Conservation (phyloP, 2,888 invertebrate species). For the Gastracanthus pulcherrimus region DNA sequence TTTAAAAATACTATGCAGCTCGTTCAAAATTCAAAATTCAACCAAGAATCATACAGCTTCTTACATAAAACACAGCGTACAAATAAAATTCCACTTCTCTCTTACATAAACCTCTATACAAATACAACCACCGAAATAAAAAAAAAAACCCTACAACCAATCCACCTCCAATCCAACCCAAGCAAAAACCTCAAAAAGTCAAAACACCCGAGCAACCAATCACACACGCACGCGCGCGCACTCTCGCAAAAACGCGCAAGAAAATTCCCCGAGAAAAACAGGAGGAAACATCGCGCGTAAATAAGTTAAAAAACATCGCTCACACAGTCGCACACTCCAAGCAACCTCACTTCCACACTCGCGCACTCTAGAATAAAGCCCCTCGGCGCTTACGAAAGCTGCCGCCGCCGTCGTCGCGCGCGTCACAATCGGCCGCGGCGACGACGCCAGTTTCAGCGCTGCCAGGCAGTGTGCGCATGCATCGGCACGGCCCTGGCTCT, state of each 20-base stretch:
- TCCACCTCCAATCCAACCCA: background rate
- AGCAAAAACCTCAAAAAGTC: background rate
- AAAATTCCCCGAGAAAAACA: background rate
- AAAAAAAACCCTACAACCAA: background rate
- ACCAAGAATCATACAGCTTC: no score
- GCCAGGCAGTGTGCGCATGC: background rate
- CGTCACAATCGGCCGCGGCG: conserved; percentile 42
- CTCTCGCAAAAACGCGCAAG: no score
- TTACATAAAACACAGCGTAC: no score
- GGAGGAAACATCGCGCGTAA: background rate
- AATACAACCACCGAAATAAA: background rate
- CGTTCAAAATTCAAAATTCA: no score
- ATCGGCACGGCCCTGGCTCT: conserved; percentile 42
- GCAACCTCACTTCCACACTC: no score
- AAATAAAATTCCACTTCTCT: no score
- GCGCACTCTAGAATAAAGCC: conserved; percentile 30
- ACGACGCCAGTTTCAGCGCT: conserved; percentile 31
- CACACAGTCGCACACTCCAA: no score
- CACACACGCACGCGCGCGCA: no score
- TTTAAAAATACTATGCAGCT: no score
- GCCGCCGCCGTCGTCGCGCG: background rate
- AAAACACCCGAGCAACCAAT: background rate
- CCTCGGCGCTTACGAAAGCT: conserved; percentile 44
- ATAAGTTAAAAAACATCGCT: conserved; percentile 12
- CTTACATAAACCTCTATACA: no score